Conservation (phyloP, 35 echinoderm and acorn worm genomes). For the Hemicentrotus pulcherrimus region DNA sequence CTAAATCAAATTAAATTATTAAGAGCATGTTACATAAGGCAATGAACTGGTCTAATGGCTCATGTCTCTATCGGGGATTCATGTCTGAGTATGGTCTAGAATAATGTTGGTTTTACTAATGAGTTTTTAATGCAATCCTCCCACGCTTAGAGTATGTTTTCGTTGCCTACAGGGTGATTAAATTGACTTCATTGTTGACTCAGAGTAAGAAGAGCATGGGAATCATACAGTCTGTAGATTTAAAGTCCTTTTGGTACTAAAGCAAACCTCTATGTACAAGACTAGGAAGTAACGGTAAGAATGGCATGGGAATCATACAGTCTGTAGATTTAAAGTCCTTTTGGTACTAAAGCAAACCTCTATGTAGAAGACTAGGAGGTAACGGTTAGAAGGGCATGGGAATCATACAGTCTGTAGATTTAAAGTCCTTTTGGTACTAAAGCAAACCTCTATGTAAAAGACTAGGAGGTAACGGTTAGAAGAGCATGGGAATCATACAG, state of each 20-base stretch:
- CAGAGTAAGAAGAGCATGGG: background rate
- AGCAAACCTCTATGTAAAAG: background rate
- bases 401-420: background rate
- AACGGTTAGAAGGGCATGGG: background rate
- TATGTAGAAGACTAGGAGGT: background rate
- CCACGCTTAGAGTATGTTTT: background rate
- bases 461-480: background rate
- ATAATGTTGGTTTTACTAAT: background rate
- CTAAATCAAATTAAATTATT: background rate
- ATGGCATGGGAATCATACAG: background rate
- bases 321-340: background rate
- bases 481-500: background rate
- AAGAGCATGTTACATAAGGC: background rate
- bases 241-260: background rate
- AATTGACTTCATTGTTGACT: background rate
- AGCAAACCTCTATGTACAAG: background rate
- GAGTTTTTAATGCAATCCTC: slow-evolving; percentile 14
- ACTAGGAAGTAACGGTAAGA: background rate
- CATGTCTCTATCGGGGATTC: background rate
- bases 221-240: background rate
- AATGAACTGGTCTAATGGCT: background rate
- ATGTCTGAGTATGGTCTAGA: background rate
- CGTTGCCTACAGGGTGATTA: background rate
- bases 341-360: background rate
- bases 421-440: background rate